phyloP scores from a whole-genome alignment of 2,888 invertebrate genomes.

The Synanthedon formicaeformis region DNA sequence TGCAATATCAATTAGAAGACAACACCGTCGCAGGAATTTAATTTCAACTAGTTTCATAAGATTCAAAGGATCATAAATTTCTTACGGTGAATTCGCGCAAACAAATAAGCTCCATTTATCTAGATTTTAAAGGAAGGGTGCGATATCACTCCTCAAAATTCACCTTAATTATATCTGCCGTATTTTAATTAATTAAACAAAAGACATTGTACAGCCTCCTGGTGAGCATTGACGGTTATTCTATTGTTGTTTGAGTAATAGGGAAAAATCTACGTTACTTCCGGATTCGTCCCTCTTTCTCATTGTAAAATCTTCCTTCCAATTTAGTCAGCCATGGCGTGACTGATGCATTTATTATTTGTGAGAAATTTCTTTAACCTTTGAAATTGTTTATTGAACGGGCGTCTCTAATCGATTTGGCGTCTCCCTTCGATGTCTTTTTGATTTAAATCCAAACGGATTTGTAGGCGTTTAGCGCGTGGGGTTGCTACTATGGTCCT shows the following conservation, averaged over 20 bases:
- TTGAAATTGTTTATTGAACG: constrained; percentile 60
- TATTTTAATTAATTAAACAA: constrained; percentile 63
- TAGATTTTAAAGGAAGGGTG: too few species aligned
- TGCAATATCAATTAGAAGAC: background rate
- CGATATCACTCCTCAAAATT: constrained; percentile 47
- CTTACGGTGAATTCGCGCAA: constrained; percentile 11
- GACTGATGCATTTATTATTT: constrained; percentile 54
- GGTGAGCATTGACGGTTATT: constrained; percentile 41
- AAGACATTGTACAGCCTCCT: constrained; percentile 39
- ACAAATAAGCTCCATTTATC: constrained; percentile 35
- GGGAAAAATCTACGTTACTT: constrained; percentile 55
- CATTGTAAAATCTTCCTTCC: constrained; percentile 44
- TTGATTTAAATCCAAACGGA: constrained; percentile 53
- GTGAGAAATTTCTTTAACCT: constrained; percentile 40
- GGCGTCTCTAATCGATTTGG: constrained; percentile 52
- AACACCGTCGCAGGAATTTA: too few species aligned
- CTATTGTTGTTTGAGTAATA: constrained; percentile 54
- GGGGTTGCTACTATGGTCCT: constrained; percentile 25
- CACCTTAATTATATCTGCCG: constrained; percentile 58
- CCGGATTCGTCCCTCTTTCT: constrained; percentile 33
- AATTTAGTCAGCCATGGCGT: constrained; percentile 49
- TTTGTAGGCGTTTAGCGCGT: constrained; percentile 59
- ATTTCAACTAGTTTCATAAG: background rate
- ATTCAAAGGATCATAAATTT: background rate
- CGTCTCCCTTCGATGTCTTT: constrained; percentile 52